A percentile compares a stretch with the other conserved stretches of the same genome.
Evolutionary conservation across 1,140 invertebrate genomes (phyloP).

Genomic region (Ridgeia piscesae): DNA sequence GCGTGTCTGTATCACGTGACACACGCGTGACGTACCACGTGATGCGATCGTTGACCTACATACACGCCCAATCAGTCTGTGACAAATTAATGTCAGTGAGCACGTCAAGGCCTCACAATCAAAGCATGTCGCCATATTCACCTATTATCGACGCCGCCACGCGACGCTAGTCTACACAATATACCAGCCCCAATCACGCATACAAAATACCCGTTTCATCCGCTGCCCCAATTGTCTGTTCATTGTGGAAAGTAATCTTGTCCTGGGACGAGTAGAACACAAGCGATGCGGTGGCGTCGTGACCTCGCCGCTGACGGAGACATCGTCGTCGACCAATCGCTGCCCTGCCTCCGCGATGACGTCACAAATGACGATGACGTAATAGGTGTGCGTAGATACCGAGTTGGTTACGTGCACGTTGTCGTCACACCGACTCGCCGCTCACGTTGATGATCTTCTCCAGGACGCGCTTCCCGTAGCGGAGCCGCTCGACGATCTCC

Average conservation of each 20-base stretch:
- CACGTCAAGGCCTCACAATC: background rate
- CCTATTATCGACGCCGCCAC: background rate
- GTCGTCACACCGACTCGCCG: conserved; percentile 40
- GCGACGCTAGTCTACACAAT: background rate
- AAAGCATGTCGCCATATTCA: background rate
- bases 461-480: conserved; percentile 85
- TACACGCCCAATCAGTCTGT: background rate
- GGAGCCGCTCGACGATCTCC: conserved; percentile 76
- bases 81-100: background rate
- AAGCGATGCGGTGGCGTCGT: background rate
- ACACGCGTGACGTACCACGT: background rate
- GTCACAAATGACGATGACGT: background rate
- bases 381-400: background rate
- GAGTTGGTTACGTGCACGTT: too few species aligned
- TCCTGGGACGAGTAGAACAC: background rate
- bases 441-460: conserved; percentile 61
- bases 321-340: background rate
- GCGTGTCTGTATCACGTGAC: background rate
- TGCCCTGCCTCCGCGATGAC: background rate
- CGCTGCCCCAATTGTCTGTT: background rate
- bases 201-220: background rate
- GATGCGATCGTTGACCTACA: background rate
- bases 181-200: background rate
- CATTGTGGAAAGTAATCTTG: background rate
- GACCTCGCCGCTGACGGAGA: background rate